phyloP scores from a whole-genome alignment of 2,888 invertebrate genomes.

The Congeria kusceri region DNA sequence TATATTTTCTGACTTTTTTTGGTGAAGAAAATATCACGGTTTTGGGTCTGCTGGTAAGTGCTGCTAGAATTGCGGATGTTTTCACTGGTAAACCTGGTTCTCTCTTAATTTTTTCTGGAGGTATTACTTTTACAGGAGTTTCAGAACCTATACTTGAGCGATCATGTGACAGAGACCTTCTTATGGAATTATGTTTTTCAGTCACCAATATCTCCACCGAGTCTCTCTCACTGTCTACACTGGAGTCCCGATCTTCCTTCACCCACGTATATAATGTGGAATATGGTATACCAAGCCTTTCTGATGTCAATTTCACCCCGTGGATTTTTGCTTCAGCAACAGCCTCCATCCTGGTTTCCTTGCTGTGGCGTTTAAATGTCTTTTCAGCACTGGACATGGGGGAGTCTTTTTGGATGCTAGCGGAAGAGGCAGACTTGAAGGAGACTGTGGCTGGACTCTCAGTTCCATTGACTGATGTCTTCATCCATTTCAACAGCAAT shows the following conservation, averaged over 20 bases:
- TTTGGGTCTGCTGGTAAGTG: not conserved
- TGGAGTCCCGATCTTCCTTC: constrained; percentile 36
- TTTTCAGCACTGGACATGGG: constrained; percentile 47
- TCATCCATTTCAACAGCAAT: constrained; percentile 61
- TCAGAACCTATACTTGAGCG: constrained; percentile 1
- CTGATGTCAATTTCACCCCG: constrained; percentile 35
- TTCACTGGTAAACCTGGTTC: constrained; percentile 26
- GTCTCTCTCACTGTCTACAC: constrained; percentile 26
- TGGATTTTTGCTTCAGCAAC: constrained; percentile 30
- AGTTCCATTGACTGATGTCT: constrained; percentile 26
- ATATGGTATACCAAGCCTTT: constrained; percentile 34
- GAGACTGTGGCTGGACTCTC: constrained; percentile 9
- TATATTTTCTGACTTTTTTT: constrained; percentile 37
- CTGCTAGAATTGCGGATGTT: not conserved
- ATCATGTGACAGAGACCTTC: not conserved
- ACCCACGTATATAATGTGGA: constrained; percentile 57
- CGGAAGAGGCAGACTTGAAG: constrained; percentile 5
- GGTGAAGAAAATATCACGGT: not conserved
- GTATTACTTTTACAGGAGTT: constrained; percentile 9
- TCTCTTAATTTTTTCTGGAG: constrained; percentile 40
- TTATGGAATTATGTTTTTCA: no score
- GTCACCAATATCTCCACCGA: constrained; percentile 28
- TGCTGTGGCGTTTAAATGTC: constrained; percentile 21
- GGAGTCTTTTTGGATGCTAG: constrained; percentile 25
- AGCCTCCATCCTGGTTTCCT: constrained; percentile 35